Evolutionary conservation across 2,113 vertebrate species (phyloP).

Genomic region (Cochlearius cochlearius): DNA sequence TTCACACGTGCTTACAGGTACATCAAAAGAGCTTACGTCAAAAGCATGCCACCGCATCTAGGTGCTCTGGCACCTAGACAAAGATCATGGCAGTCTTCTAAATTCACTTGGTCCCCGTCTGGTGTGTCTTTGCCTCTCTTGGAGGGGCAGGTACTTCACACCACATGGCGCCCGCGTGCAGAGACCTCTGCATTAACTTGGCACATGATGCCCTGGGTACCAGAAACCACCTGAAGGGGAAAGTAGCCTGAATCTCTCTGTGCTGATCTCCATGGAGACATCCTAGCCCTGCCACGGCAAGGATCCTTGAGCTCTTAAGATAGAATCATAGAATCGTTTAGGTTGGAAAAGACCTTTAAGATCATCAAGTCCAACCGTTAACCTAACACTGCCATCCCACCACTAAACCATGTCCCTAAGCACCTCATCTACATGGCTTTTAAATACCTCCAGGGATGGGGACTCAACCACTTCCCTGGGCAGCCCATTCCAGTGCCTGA

Average conservation of each 20-base stretch:
- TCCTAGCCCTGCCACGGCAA: not conserved
- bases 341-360: too few species aligned
- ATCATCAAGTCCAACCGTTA: too few species aligned
- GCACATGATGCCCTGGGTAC: not conserved
- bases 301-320: not conserved
- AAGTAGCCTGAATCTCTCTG: not conserved
- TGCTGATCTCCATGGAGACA: not conserved
- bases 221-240: not conserved
- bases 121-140: not conserved
- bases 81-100: not conserved
- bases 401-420: too few species aligned
- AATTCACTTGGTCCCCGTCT: not conserved
- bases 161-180: not conserved
- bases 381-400: too few species aligned
- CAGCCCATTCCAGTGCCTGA: too few species aligned
- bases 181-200: not conserved
- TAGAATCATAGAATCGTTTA: too few species aligned
- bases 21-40: not conserved
- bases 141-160: not conserved
- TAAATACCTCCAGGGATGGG: too few species aligned
- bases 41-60: not conserved
- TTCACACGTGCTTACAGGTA: fast-evolving
- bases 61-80: not conserved
- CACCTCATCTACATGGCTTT: too few species aligned
- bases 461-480: too few species aligned